These are phyloP conservation scores for Columba livia DNA, from an alignment of 2,113 vertebrate species.

Conservation along the genomic window DNA sequence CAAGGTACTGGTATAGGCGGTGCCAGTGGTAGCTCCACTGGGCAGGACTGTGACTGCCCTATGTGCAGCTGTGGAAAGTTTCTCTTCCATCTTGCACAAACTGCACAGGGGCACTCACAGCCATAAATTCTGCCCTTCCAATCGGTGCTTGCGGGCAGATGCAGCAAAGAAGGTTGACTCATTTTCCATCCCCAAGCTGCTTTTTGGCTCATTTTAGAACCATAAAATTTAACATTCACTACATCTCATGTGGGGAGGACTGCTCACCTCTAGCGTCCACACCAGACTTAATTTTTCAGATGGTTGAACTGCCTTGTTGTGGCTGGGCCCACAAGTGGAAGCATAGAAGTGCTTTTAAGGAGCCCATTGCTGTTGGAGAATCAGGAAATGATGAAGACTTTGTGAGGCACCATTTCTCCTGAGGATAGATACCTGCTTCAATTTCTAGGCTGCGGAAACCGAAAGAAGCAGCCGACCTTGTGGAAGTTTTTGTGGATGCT, in stretches of 20 bases:
- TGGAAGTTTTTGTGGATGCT: not conserved
- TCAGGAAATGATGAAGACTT: not conserved
- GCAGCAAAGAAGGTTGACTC: not conserved
- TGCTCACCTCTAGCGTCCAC: not conserved
- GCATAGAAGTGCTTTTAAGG: not conserved
- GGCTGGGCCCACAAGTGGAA: not conserved
- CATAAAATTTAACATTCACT: not conserved
- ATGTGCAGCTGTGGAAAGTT: not conserved
- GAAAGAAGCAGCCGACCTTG: not conserved
- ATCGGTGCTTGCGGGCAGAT: not conserved
- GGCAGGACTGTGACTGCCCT: not conserved
- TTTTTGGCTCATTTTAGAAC: not conserved
- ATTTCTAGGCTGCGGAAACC: not conserved
- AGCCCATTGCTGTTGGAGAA: not conserved
- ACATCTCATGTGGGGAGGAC: not conserved
- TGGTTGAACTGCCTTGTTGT: not conserved
- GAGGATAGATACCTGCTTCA: not conserved
- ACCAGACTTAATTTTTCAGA: not conserved
- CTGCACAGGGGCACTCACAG: not conserved
- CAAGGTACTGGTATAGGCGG: not conserved
- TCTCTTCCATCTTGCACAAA: not conserved
- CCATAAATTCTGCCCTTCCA: not conserved
- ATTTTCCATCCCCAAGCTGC: not conserved
- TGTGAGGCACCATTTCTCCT: not conserved
- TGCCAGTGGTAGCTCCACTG: not conserved